phyloP scores from a whole-genome alignment of 2,888 invertebrate genomes.

The Notodonta ziczac region DNA sequence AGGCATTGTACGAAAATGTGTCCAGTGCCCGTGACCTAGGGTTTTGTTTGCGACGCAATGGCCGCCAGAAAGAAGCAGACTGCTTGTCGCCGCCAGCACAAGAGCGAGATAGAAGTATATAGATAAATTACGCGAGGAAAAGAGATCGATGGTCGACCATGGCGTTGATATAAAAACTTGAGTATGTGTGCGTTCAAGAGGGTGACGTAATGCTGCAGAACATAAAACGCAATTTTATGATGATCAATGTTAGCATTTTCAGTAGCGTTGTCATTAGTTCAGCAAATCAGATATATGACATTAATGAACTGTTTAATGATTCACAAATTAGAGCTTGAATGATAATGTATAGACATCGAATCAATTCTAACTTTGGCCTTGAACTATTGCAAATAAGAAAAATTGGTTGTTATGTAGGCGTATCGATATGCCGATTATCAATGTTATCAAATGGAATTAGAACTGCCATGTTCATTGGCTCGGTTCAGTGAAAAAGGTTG shows the following conservation, averaged over 20 bases:
- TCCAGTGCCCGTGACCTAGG: slow-evolving; percentile 76
- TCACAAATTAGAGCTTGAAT: slow-evolving; percentile 7
- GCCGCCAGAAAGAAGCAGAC: slow-evolving; percentile 76
- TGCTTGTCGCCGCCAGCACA: slow-evolving; percentile 79
- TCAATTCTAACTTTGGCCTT: slow-evolving; percentile 8
- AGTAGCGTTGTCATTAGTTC: slow-evolving; percentile 25
- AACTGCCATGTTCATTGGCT: background rate
- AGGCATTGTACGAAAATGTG: slow-evolving; percentile 65
- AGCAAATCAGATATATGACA: slow-evolving; percentile 20
- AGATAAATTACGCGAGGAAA: slow-evolving; percentile 53
- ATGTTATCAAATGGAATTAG: slow-evolving; percentile 7
- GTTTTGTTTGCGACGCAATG: slow-evolving; percentile 74
- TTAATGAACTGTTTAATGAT: slow-evolving; percentile 17
- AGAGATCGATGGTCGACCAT: slow-evolving; percentile 57
- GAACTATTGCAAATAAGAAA: slow-evolving; percentile 6
- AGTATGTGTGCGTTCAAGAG: slow-evolving; percentile 46
- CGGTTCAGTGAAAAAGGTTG: slow-evolving; percentile 11
- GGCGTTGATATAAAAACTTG: slow-evolving; percentile 69
- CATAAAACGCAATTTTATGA: slow-evolving; percentile 65
- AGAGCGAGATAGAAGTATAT: slow-evolving; percentile 64
- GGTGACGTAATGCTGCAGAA: slow-evolving; percentile 64
- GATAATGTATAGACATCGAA: background rate
- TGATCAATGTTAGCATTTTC: slow-evolving; percentile 51
- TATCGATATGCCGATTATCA: slow-evolving; percentile 3
- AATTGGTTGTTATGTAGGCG: background rate